These are phyloP conservation scores for Asbolus verrucosus DNA, from an alignment of 1,140 invertebrate genomes.

Conservation along the genomic window DNA sequence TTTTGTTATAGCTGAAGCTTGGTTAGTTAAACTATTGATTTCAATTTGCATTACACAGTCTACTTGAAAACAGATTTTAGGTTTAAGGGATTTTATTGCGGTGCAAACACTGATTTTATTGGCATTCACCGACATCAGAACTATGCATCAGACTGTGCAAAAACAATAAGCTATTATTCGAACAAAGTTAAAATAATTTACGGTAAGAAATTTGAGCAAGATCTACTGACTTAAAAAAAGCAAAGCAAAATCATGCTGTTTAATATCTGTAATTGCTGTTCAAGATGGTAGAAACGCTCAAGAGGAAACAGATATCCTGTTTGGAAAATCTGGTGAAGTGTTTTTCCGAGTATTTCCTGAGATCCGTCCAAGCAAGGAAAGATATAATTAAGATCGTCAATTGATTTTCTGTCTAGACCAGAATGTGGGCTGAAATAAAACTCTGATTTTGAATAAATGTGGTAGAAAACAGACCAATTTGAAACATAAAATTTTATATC, in stretches of 20 bases:
- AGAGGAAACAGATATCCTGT: slow-evolving; percentile 37
- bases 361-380: slow-evolving; percentile 36
- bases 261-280: slow-evolving; percentile 38
- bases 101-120: slow-evolving; percentile 16
- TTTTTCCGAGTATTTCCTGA: slow-evolving; percentile 39
- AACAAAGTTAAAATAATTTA: too few relatives aligned
- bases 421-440: slow-evolving; percentile 39
- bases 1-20: too few relatives aligned
- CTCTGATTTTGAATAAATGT: slow-evolving; percentile 37
- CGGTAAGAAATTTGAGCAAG: too few relatives aligned
- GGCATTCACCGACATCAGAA: slow-evolving; percentile 5
- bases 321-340: slow-evolving; percentile 37
- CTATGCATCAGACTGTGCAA: background rate
- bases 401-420: slow-evolving; percentile 36
- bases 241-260: slow-evolving; percentile 6
- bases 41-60: slow-evolving; percentile 28
- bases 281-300: slow-evolving; percentile 21
- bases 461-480: slow-evolving; percentile 20
- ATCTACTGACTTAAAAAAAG: too few relatives aligned
- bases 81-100: slow-evolving; percentile 25
- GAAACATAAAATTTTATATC: slow-evolving; percentile 8
- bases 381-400: slow-evolving; percentile 39
- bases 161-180: background rate
- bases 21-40: too few relatives aligned
- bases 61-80: slow-evolving; percentile 2